phyloP scores from a whole-genome alignment of 2,113 vertebrate species.

The Apus apus region DNA sequence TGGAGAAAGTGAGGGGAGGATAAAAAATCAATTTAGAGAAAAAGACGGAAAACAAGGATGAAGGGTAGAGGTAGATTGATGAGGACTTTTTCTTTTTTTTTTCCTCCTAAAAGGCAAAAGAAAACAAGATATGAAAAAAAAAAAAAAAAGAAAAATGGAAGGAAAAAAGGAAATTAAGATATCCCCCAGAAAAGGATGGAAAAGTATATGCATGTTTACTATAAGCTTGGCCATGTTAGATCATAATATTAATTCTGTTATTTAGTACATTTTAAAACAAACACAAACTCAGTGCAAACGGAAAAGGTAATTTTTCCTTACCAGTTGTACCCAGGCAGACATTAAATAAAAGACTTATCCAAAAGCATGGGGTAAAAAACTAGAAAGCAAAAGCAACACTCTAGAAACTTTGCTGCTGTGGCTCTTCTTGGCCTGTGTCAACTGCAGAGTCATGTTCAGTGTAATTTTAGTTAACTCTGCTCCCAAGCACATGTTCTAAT shows the following conservation, averaged over 20 bases:
- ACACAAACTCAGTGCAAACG: background rate
- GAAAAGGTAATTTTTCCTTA: background rate
- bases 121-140: background rate
- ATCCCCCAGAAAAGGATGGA: background rate
- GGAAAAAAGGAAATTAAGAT: background rate
- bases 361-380: background rate
- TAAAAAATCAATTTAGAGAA: background rate
- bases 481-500: background rate
- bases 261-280: background rate
- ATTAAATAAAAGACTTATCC: constrained; percentile 15
- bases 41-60: background rate
- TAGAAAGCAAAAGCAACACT: background rate
- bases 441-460: background rate
- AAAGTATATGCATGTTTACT: background rate
- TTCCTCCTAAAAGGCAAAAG: background rate
- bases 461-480: background rate
- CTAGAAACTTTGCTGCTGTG: background rate
- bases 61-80: background rate
- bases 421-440: background rate
- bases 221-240: background rate
- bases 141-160: background rate
- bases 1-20: background rate
- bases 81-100: background rate
- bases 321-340: background rate
- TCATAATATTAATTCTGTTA: background rate